Conservation (phyloP, 1,140 invertebrate species). For the Hylyphantes graminicola region DNA sequence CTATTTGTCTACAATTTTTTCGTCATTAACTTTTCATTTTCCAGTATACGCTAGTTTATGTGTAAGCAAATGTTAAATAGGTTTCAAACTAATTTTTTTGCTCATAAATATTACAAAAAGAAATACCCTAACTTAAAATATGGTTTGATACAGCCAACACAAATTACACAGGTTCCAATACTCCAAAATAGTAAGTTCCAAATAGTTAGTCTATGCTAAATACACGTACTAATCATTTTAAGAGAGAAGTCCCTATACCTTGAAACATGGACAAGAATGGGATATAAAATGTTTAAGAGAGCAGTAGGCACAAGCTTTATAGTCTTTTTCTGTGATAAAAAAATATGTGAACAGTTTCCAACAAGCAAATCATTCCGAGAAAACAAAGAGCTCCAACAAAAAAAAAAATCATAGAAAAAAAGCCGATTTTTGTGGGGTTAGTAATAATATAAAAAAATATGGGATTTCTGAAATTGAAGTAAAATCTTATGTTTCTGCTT, state of each 20-base stretch:
- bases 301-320: conserved; percentile 25
- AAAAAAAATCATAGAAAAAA: background rate
- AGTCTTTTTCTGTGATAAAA: conserved; percentile 20
- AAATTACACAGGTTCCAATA: background rate
- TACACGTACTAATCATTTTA: background rate
- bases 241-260: background rate
- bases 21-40: too few species aligned
- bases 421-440: conserved; percentile 19
- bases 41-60: too few species aligned
- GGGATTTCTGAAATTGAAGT: conserved; percentile 26
- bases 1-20: too few species aligned
- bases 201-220: background rate
- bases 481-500: conserved; percentile 28
- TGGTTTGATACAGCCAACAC: background rate
- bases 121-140: too few species aligned
- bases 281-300: conserved; percentile 25
- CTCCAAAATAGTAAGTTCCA: too few species aligned
- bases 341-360: conserved; percentile 50
- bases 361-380: conserved; percentile 29
- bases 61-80: too few species aligned
- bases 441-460: conserved; percentile 45
- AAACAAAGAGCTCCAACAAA: conserved; percentile 36
- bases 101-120: too few species aligned
- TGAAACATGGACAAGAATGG: background rate
- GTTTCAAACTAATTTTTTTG: too few species aligned